These are phyloP conservation scores for Promerops cafer DNA, from an alignment of 2,113 vertebrate genomes.

Conservation along the genomic window DNA sequence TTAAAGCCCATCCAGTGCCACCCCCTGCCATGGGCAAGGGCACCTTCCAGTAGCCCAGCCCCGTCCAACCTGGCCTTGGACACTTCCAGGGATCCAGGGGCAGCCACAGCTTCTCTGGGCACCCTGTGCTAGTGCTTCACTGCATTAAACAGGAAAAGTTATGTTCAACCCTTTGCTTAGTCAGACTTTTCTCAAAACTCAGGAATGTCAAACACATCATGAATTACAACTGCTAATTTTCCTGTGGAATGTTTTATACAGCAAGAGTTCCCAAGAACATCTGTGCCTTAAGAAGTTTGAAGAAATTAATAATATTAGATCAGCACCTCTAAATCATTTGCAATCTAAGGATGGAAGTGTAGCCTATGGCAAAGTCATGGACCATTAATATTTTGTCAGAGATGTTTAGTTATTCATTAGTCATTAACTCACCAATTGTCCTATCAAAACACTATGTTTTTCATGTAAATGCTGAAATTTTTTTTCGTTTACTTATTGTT, in stretches of 20 bases:
- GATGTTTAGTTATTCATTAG: constrained; percentile 38
- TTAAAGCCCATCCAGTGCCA: rapidly evolving
- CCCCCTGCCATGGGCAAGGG: not conserved
- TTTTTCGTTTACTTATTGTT: not conserved
- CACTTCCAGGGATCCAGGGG: not conserved
- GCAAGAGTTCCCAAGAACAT: not conserved
- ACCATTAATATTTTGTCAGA: constrained; percentile 16
- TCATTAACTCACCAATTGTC: constrained; percentile 47
- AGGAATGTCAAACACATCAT: not conserved
- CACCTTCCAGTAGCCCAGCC: rapidly evolving
- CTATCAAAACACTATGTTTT: constrained; percentile 36
- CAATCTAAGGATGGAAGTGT: not conserved
- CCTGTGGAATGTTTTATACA: not conserved
- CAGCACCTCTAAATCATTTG: constrained; percentile 31
- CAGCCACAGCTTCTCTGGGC: not conserved
- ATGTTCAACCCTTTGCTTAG: not conserved
- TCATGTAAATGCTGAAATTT: not conserved
- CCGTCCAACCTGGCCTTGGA: rapidly evolving
- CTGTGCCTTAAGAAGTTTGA: not conserved
- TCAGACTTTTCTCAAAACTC: not conserved
- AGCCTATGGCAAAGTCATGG: constrained; percentile 11
- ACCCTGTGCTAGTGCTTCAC: rapidly evolving
- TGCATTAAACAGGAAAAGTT: not conserved
- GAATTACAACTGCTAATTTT: not conserved
- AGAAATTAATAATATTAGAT: constrained; percentile 25